Evolutionary conservation across 2,113 vertebrate genomes (phyloP), one percentile per base, ranked within the genome.

Genomic region (Erinaceus europaeus): DNA sequence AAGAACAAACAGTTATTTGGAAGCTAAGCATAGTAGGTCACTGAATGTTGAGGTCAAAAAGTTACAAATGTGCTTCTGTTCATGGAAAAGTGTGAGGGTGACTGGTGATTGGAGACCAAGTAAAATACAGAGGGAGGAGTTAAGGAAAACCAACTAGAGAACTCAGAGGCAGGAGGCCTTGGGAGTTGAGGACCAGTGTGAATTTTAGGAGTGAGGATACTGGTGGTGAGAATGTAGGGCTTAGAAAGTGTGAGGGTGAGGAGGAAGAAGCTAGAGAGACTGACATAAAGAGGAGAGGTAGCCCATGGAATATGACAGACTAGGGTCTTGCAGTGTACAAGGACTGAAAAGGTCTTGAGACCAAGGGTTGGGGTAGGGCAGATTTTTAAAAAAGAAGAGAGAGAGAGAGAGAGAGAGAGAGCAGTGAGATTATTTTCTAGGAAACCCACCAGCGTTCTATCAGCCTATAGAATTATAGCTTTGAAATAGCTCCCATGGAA

Each of bases 71-170:
- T 95, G 84, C 83, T 87, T 90, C 84, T 85, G 78, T 64, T 64
- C 40, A 77, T 93, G 93, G 93, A 88, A 94, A 91, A 90, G 59
- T 67, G 15, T 89, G 64, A 78, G 71, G 61, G 81, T 94, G 93
- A 20, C 89, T 69, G 82, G 87, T 92, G 87, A 96, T 87, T 89
- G 91, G 93, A 94, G 94, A 81, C 61, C 42, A 81, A 83, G 40
- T 36, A 53, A 88, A 90, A 61, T 36, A 40, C 42, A 78, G 92
- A 93, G 92, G 92, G 92, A 94, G 94, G 93, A 90, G 93, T 92
- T 90, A 94, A 90, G 77, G 57, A 52, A n/a, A 79, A 68, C 62
- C 55, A 64, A 34, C 67, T 52, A 64, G 71, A 64, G 75, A 86
- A 89, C 9, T 67, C 7, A 27, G 85, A 88, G 29, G 76, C 53